Base-by-base conservation (phyloP, 1,140 invertebrate genomes). In the Ladona fulva region DNA sequence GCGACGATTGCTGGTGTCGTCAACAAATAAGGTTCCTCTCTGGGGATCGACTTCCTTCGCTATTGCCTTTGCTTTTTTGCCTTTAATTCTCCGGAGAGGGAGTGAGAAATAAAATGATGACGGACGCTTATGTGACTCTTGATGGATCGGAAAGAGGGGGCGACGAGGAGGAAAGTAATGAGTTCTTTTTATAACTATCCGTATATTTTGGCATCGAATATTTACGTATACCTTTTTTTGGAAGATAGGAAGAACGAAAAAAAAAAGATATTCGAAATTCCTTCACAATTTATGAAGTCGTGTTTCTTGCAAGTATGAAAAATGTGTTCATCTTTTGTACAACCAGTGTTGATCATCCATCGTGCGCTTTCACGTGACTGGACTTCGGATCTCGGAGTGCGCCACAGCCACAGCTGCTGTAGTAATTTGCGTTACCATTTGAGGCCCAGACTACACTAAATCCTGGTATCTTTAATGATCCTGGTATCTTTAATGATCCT, bases 1-100 rank as follows among this genome's bases (percentile, higher is more conserved):
- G 52, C 52, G 52, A 66, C 52, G 52, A 66, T 66, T 66, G 52
- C 16, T 12, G 52, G 52, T 66, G 52, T 66, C 52, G 52, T 66
- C 52, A 66, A 66, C 52, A 66, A 66, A 66, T 66, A 66, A 66
- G 52, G 52, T 22, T 66, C 52, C n/a, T 66, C n/a, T 66, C n/a
- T 66, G 3, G 14, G 52, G 52, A 16, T 22, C 52, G 14, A 19
- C 52, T 22, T 22, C 52, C 52, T 66, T 12, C 3, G 16, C 52
- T 37, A 37, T 37, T 19, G 52, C 52, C 12, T 66, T 52, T 52
- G 19, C 44, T 52, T 66, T 66, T 66, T 66, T 66, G n/a, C 29
- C 29, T 66, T 19, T 66, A 66, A 66, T 66, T 12, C 5, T 66
- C 14, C 44, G 44, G 44, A 52, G 44, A 52, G 19, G 44, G 19